These are phyloP conservation scores for Cairina moschata DNA, from an alignment of 2,113 vertebrate species.

Conservation along the genomic window DNA sequence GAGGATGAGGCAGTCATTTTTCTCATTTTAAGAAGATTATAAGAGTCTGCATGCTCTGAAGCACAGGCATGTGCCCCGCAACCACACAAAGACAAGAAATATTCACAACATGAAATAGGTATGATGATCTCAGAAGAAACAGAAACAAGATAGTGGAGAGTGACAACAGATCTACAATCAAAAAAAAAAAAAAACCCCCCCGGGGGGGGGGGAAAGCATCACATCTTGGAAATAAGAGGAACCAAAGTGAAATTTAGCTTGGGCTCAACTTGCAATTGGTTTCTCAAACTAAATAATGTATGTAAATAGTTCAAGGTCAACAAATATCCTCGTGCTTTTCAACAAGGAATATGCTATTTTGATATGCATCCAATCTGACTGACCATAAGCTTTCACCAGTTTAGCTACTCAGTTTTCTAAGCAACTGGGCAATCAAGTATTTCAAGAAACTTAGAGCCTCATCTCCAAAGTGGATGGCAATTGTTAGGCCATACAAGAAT, in stretches of 20 bases:
- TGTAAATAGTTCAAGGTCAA: not conserved
- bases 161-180: not conserved
- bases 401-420: not conserved
- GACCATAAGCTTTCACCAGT: not conserved
- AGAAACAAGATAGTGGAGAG: not conserved
- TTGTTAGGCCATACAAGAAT: not conserved
- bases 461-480: not conserved
- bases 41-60: not conserved
- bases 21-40: not conserved
- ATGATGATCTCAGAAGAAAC: not conserved
- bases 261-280: not conserved
- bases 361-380: not conserved
- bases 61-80: accelerated
- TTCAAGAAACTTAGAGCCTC: not conserved
- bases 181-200: not conserved
- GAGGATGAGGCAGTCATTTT: not conserved
- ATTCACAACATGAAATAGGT: not conserved
- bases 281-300: not conserved
- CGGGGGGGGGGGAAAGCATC: not conserved
- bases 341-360: not conserved
- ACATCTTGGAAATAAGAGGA: not conserved
- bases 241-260: not conserved
- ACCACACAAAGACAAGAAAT: not conserved
- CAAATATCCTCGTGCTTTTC: not conserved
- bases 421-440: not conserved